Conservation (phyloP, 2,113 vertebrate genomes). For the Lathamus discolor region DNA sequence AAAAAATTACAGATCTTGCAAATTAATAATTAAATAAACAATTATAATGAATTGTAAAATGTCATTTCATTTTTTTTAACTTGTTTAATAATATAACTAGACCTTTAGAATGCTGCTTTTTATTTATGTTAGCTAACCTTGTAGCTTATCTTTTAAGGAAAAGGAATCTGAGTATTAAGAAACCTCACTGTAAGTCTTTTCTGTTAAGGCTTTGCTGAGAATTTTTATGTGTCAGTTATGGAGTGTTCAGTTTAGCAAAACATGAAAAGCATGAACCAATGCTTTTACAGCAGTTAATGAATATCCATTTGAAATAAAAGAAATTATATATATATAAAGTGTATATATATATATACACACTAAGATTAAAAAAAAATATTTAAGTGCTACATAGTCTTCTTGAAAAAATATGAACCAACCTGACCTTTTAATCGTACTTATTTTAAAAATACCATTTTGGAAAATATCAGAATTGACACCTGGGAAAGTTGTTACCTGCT, state of each 20-base stretch:
- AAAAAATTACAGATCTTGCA: background rate
- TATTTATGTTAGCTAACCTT: background rate
- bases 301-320: background rate
- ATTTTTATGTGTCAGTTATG: background rate
- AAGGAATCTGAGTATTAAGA: background rate
- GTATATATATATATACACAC: background rate
- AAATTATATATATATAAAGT: background rate
- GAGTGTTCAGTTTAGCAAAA: background rate
- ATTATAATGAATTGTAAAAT: background rate
- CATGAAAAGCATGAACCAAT: background rate
- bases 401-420: conserved; percentile 11
- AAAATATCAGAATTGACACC: conserved; percentile 19
- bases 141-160: background rate
- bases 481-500: conserved; percentile 3
- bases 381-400: background rate
- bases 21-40: background rate
- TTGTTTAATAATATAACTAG: background rate
- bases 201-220: background rate
- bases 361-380: background rate
- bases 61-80: background rate
- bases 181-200: background rate
- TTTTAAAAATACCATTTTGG: conserved; percentile 36
- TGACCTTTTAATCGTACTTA: background rate
- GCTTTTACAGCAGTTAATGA: background rate
- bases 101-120: background rate